Percentiles rank a stretch among this genome's conserved stretches.
phyloP scores from a whole-genome alignment of 2,888 invertebrate species.

The Theretra japonica region DNA sequence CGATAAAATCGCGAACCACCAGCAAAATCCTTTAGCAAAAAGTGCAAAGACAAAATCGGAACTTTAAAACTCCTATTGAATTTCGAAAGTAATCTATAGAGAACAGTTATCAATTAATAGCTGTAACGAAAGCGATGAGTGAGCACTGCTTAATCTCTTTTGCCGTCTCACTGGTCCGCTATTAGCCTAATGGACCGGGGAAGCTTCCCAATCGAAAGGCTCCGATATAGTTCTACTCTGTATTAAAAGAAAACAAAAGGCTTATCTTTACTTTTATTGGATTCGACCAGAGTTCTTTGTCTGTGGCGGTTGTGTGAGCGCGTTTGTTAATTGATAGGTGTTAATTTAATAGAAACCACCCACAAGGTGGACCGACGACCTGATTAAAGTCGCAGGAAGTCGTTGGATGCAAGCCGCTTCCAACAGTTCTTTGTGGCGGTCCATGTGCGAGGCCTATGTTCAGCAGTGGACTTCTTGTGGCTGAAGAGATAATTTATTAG shows the following conservation, averaged over 20 bases:
- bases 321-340: no score
- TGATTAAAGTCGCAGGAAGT: no score
- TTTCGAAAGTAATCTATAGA: conserved; percentile 56
- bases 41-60: conserved; percentile 37
- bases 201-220: conserved; percentile 57
- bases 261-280: conserved; percentile 36
- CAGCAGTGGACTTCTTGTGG: no score
- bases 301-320: neutral
- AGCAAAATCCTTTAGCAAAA: conserved; percentile 29
- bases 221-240: conserved; percentile 59
- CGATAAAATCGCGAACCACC: neutral
- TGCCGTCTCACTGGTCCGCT: conserved; percentile 74
- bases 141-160: conserved; percentile 74
- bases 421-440: no score
- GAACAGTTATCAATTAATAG: conserved; percentile 72
- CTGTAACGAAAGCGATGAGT: conserved; percentile 69
- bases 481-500: no score
- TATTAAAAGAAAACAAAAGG: conserved; percentile 59
- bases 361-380: no score
- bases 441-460: no score
- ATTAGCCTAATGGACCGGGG: conserved; percentile 76
- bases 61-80: conserved; percentile 33
- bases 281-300: neutral
- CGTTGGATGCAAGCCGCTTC: no score
- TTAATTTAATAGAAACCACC: no score